A percentile compares a stretch with the other conserved stretches of the same genome.
Conservation (phyloP, 2,797 vertebrate species). For the Anniella stebbinsi region DNA sequence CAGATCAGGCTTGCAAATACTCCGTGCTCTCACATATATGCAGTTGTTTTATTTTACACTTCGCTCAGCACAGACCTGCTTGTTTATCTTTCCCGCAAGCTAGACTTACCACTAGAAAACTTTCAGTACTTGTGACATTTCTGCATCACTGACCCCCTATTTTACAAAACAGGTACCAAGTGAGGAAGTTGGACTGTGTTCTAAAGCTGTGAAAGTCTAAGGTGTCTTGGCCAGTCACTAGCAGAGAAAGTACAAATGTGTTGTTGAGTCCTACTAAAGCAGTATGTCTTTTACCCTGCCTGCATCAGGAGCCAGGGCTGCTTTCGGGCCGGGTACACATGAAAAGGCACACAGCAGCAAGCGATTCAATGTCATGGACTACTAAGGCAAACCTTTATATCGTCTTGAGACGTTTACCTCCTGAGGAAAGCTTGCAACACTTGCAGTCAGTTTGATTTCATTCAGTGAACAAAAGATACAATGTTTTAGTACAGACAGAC, state of each 20-base stretch:
- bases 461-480: background rate
- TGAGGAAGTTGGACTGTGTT: background rate
- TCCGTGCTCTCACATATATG: background rate
- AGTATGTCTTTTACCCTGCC: background rate
- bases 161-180: background rate
- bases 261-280: background rate
- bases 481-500: background rate
- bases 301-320: too few relatives aligned
- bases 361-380: background rate
- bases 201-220: background rate
- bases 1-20: background rate
- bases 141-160: background rate
- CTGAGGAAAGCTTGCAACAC: background rate
- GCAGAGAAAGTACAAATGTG: background rate
- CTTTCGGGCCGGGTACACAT: background rate
- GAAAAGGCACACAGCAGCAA: background rate
- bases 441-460: background rate
- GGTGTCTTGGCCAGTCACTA: background rate
- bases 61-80: constrained; percentile 10
- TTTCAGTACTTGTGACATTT: background rate
- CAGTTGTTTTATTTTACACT: constrained; percentile 19
- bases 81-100: constrained; percentile 26
- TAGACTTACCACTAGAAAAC: background rate
- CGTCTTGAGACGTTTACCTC: background rate
- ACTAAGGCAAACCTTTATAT: background rate